Evolutionary conservation across 2,797 vertebrate species (phyloP).

Genomic region (Neoniphon sammara): DNA sequence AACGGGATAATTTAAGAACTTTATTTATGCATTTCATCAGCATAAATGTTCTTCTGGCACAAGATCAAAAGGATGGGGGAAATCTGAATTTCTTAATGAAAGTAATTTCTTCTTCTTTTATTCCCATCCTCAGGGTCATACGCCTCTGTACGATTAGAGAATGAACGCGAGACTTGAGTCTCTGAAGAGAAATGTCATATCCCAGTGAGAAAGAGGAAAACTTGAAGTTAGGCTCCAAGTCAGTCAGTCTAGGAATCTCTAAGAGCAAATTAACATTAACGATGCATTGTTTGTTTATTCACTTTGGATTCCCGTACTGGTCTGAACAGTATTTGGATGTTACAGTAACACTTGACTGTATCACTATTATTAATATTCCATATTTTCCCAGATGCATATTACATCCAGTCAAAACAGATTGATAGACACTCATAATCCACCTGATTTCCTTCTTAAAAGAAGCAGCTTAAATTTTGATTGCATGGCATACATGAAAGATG

Average conservation of each 20-base stretch:
- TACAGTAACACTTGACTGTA: neutral
- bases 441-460: slow-evolving; percentile 11
- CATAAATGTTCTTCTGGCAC: slow-evolving; percentile 88
- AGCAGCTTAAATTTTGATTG: neutral
- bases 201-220: slow-evolving; percentile 65
- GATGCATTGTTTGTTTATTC: slow-evolving; percentile 43
- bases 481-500: neutral
- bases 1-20: slow-evolving; percentile 85
- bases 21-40: slow-evolving; percentile 89
- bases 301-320: slow-evolving; percentile 5
- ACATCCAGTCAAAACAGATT: neutral
- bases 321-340: neutral
- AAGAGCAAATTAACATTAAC: slow-evolving; percentile 50
- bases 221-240: slow-evolving; percentile 72
- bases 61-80: slow-evolving; percentile 85
- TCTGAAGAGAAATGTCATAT: slow-evolving; percentile 75
- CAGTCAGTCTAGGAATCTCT: slow-evolving; percentile 82
- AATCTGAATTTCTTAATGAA: slow-evolving; percentile 89
- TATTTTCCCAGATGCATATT: neutral
- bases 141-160: slow-evolving; percentile 83
- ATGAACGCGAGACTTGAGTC: slow-evolving; percentile 78
- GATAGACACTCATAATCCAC: neutral
- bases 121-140: slow-evolving; percentile 86
- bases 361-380: neutral
- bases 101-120: slow-evolving; percentile 88